These are phyloP conservation scores for Temnothorax unifasciatus DNA, from an alignment of 2,888 invertebrate genomes.

Conservation along the genomic window DNA sequence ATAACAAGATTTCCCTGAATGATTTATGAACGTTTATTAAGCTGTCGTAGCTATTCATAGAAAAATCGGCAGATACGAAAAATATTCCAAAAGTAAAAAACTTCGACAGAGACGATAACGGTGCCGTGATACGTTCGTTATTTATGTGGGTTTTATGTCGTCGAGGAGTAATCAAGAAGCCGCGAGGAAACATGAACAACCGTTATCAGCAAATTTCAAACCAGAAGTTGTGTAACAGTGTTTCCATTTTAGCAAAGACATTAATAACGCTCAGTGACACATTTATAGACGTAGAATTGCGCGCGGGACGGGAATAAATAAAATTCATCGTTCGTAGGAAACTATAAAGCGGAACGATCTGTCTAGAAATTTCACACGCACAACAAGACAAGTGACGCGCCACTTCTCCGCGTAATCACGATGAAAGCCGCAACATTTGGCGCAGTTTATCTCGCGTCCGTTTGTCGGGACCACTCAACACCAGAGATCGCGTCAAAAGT, in stretches of 20 bases:
- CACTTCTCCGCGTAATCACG: slow-evolving; percentile 13
- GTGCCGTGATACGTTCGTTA: background rate
- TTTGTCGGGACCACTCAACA: slow-evolving; percentile 13
- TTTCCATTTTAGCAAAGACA: background rate
- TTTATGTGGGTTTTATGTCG: background rate
- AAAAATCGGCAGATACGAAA: background rate
- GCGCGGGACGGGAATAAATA: background rate
- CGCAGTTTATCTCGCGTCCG: background rate
- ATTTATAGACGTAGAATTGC: background rate
- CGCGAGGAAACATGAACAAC: background rate
- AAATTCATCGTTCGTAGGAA: background rate
- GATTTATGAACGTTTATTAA: slow-evolving; percentile 10
- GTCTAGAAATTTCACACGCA: background rate
- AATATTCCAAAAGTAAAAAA: slow-evolving; percentile 5
- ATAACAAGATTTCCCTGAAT: slow-evolving; percentile 1
- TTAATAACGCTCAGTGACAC: background rate
- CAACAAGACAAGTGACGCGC: background rate
- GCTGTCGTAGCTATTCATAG: background rate
- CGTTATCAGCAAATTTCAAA: slow-evolving; percentile 7
- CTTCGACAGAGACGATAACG: background rate
- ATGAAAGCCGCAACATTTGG: background rate
- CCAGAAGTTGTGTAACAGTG: background rate
- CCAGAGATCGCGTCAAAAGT: slow-evolving; percentile 25
- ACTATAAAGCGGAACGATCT: background rate
- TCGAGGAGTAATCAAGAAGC: background rate